Base-by-base conservation (phyloP, 1,140 invertebrate species). In the Cyrtorhinus lividipennis region DNA sequence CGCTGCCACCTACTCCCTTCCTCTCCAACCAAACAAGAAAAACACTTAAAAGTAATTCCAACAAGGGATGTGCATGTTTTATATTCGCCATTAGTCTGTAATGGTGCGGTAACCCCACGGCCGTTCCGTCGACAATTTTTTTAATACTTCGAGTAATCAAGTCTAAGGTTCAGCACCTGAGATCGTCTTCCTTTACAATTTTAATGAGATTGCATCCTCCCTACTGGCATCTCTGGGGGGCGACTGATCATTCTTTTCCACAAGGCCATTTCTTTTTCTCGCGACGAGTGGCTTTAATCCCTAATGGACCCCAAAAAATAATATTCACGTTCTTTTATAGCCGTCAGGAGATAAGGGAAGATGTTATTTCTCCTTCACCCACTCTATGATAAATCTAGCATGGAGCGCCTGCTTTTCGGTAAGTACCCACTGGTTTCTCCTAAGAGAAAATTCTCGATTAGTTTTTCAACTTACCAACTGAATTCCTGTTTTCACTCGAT, bases 21-120 rank as follows among this genome's bases (percentile, higher is more conserved):
- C 38, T 44, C 38, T 44, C 8, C 38, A 44, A 44, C 38, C 38
- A 53, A 53, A 53, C 5, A 53, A 53, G 62, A 63, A 57, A 63
- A 63, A 63, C 62, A 63, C 62, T 63, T 63, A 58, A 63, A 63
- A 63, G 62, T 63, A 63, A 63, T 63, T 63, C 56, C 27, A 44
- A 63, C 24, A 20, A 53, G 48, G 48, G 23, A 57, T 59, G 56
- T 63, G 56, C 62, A 63, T 63, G 56, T 63, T 63, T 63, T 63
- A 63, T 63, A 56, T 63, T 59, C 24, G 27, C 62, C 62, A 63
- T 63, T 63, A 63, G 56, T 10, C 24, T 30, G 26, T 59, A 59
- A 59, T 59, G 58, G 58, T 22, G 30, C n/a, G 27, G 18, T 38
- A 20, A 24, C 24, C 24, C 24, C 48, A 20, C n/a, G 45, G 2